Conservation (phyloP, 2,113 vertebrate genomes). For the Phrynosoma platyrhinos region DNA sequence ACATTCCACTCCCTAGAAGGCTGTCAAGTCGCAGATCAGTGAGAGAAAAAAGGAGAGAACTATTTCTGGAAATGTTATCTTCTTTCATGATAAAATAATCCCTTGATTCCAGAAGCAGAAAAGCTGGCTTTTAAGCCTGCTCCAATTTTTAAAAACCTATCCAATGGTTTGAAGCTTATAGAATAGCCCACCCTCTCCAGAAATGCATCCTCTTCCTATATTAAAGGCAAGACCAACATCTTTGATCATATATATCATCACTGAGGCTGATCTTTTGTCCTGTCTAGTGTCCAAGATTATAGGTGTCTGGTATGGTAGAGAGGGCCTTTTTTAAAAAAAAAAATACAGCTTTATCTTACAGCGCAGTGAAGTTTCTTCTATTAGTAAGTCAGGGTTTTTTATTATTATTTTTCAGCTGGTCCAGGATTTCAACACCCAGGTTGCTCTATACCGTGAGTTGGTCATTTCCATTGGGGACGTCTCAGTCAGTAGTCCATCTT, state of each 20-base stretch:
- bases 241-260: background rate
- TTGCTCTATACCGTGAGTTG: conserved; percentile 95
- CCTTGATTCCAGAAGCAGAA: conserved; percentile 45
- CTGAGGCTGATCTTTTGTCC: background rate
- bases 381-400: conserved; percentile 40
- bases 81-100: conserved; percentile 61
- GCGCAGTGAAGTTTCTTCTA: conserved; percentile 18
- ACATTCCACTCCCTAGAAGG: conserved; percentile 42
- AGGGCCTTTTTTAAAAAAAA: background rate
- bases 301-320: background rate
- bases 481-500: conserved; percentile 87
- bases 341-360: background rate
- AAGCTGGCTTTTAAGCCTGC: conserved; percentile 13
- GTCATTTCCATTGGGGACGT: conserved; percentile 98
- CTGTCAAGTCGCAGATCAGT: conserved; percentile 57
- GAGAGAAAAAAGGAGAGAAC: conserved; percentile 36
- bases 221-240: conserved; percentile 45
- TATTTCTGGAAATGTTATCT: conserved; percentile 58
- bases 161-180: conserved; percentile 40
- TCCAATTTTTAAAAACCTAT: conserved; percentile 49
- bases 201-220: conserved; percentile 36
- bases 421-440: conserved; percentile 97
- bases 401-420: conserved; percentile 88
- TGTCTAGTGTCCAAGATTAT: background rate
- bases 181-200: conserved; percentile 14